Evolutionary conservation across 1,140 invertebrate genomes (phyloP), one percentile per base, ranked within the genome.

Genomic region (Drosophila bipectinata): DNA sequence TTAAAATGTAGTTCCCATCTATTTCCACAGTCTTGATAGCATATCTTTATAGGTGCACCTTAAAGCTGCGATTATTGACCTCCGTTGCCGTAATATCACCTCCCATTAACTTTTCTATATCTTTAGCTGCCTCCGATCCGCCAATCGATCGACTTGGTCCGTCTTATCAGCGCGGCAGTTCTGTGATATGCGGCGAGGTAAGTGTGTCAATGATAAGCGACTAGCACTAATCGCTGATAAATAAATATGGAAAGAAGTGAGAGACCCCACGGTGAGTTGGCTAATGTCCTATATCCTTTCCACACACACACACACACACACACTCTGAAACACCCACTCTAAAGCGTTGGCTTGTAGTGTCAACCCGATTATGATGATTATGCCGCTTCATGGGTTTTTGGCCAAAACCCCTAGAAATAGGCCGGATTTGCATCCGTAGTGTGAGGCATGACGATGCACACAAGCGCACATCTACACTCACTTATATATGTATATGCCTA

Each of bases 331-430:
- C 37, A 34, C 72, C 26, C 26, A 5, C 4, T 26, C 26, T 28
- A 6, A 30, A n/a, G 77, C 77, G 77, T 2, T 21, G 21, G 21
- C 72, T 73, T 77, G 73, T 78, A 68, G 80, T 83, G 79, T 84
- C 80, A 84, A 83, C 61, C 79, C 76, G 72, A 84, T 84, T 79
- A 84, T 79, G 64, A 82, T 74, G 69, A 82, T 82, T 83, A 78
- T 82, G 66, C 18, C 18, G 18, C 18, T 67, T 78, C 79, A 67
- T 26, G 57, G 61, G 47, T 9, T 49, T 51, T 56, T 37, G 24
- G 18, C 55, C 67, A 41, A 49, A 60, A 24, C 15, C 15, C 24
- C 21, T 14, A 6, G 12, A 45, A 59, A 28, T 32, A 37, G 12
- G 9, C 26, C 52, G 24, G 26, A 28, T 28, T 28, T 7, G 26